phyloP scores from a whole-genome alignment of 2,797 vertebrate genomes.

The Hemibagrus guttatus region DNA sequence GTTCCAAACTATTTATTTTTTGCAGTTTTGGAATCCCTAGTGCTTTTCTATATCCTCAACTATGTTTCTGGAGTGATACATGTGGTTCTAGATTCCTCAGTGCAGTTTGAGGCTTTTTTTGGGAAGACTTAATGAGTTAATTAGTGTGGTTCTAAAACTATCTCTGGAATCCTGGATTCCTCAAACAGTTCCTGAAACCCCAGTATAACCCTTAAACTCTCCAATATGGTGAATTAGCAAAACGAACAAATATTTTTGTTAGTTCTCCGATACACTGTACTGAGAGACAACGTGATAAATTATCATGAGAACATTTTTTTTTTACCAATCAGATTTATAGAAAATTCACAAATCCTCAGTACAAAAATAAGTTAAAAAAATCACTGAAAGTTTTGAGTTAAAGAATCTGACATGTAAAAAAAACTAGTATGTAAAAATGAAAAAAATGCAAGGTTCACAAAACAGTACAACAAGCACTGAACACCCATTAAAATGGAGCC shows the following conservation, averaged over 20 bases:
- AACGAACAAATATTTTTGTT: not conserved
- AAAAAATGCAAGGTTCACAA: not conserved
- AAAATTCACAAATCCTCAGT: not conserved
- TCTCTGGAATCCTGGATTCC: not conserved
- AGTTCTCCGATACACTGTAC: not conserved
- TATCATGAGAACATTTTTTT: not conserved
- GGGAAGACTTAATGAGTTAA: not conserved
- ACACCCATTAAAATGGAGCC: slow-evolving; percentile 21
- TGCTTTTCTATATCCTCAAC: not conserved
- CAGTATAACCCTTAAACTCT: not conserved
- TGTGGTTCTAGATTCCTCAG: not conserved
- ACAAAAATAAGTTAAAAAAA: no score
- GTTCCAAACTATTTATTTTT: not conserved
- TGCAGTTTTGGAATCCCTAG: not conserved
- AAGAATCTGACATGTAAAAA: not conserved
- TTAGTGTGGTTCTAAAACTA: not conserved
- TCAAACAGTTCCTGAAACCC: not conserved
- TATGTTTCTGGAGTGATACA: not conserved
- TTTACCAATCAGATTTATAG: not conserved
- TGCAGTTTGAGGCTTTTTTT: not conserved
- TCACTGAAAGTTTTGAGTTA: no score
- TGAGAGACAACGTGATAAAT: not conserved
- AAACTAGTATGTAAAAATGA: not conserved
- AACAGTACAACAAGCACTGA: not conserved
- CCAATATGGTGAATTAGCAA: not conserved